phyloP scores from a whole-genome alignment of 2,113 vertebrate genomes.

The Daubentonia madagascariensis region DNA sequence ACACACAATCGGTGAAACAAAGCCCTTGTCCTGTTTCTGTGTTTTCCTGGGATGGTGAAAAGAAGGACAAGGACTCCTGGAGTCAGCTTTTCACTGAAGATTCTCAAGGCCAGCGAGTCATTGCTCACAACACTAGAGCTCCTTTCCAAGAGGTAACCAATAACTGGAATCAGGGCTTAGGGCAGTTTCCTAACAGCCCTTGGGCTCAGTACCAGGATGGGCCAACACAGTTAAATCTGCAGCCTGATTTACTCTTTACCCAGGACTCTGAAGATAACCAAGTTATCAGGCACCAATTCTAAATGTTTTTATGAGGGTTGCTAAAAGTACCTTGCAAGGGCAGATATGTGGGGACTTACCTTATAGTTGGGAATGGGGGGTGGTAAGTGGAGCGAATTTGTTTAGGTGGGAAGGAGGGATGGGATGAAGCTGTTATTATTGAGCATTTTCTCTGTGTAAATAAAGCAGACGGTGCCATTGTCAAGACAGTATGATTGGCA shows the following conservation, averaged over 20 bases:
- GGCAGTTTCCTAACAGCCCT: background rate
- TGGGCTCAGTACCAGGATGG: background rate
- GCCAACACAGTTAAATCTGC: background rate
- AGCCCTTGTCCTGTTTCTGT: background rate
- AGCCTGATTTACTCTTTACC: constrained; percentile 78
- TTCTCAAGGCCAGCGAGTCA: constrained; percentile 79
- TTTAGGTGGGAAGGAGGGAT: background rate
- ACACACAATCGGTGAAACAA: background rate
- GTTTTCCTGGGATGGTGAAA: constrained; percentile 47
- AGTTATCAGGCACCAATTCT: constrained; percentile 82
- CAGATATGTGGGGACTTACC: background rate
- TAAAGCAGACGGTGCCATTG: constrained; percentile 7
- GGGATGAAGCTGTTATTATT: background rate
- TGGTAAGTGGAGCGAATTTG: background rate
- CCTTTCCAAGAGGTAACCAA: constrained; percentile 42
- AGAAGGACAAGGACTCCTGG: constrained; percentile 37
- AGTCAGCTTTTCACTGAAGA: constrained; percentile 81
- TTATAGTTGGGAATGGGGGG: background rate
- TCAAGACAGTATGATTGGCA: background rate
- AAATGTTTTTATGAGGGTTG: background rate
- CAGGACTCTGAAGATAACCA: constrained; percentile 85
- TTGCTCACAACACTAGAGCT: constrained; percentile 58
- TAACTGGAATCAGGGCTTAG: background rate
- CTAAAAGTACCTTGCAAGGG: background rate
- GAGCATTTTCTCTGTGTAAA: constrained; percentile 35